A percentile compares a stretch with the other conserved stretches of the same genome.
Conservation (phyloP, 1,140 invertebrate genomes). For the Drosophila orena region DNA sequence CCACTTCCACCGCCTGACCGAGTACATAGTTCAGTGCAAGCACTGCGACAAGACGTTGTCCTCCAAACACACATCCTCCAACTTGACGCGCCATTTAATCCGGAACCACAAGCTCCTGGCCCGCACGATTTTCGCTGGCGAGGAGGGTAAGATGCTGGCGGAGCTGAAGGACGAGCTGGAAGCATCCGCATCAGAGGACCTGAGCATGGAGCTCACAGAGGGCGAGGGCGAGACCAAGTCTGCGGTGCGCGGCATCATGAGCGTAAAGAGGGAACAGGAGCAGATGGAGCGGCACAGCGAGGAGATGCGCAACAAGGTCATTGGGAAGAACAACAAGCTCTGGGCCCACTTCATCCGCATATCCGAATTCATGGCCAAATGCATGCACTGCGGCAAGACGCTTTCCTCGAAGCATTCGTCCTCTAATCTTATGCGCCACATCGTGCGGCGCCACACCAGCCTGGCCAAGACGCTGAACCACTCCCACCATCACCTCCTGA, state of each 20-base stretch:
- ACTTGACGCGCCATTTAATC: conserved; percentile 73
- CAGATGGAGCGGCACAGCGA: conserved; percentile 41
- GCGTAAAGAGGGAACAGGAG: conserved; percentile 31
- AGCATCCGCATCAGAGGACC: conserved; percentile 55
- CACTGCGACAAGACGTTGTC: conserved; percentile 76
- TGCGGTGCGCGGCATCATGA: conserved; percentile 64
- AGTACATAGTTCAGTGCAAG: conserved; percentile 76
- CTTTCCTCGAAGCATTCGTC: conserved; percentile 74
- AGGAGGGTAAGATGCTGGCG: conserved; percentile 71
- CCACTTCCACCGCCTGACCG: conserved; percentile 70
- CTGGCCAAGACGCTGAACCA: conserved; percentile 65
- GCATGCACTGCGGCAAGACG: conserved; percentile 72
- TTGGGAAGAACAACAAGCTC: conserved; percentile 73
- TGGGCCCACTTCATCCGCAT: conserved; percentile 75
- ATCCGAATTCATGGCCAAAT: conserved; percentile 72
- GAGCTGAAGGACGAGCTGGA: conserved; percentile 66
- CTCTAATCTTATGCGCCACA: conserved; percentile 73
- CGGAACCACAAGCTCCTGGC: conserved; percentile 67
- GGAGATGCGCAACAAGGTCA: conserved; percentile 64
- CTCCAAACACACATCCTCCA: conserved; percentile 72
- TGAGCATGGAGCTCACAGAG: conserved; percentile 45
- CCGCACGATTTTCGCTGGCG: conserved; percentile 60
- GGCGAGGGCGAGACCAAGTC: conserved; percentile 63
- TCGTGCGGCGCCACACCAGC: conserved; percentile 67
- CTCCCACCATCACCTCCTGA: conserved; percentile 61